Conservation (phyloP, 2,888 invertebrate species). For the Carcina quercana region DNA sequence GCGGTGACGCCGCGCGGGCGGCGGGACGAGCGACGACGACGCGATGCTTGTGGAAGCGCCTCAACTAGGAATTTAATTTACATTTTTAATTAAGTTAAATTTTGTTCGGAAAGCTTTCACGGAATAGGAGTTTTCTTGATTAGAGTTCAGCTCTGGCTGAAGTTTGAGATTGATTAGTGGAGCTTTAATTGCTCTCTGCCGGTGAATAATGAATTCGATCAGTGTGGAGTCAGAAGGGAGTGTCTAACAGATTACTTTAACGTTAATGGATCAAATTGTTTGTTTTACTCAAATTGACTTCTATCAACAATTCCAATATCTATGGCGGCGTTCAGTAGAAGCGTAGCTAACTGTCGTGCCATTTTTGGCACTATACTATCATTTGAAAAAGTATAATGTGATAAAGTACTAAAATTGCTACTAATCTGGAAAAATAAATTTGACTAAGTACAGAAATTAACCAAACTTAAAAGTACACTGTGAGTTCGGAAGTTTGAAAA, state of each 20-base stretch:
- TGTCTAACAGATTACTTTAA: constrained; percentile 51
- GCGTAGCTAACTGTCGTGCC: too few relatives aligned
- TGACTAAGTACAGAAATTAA: too few relatives aligned
- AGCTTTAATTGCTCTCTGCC: constrained; percentile 70
- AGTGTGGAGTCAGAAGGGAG: constrained; percentile 54
- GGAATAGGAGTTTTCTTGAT: constrained; percentile 74
- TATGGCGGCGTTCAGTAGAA: too few relatives aligned
- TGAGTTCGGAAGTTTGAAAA: too few relatives aligned
- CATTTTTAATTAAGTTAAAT: constrained; percentile 76
- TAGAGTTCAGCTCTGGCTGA: constrained; percentile 71
- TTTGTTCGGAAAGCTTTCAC: constrained; percentile 74
- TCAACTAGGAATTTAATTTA: constrained; percentile 75
- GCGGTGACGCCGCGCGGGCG: constrained; percentile 17
- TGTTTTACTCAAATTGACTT: background rate
- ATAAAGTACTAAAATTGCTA: too few relatives aligned
- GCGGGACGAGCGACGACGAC: constrained; percentile 28
- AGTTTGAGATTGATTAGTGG: constrained; percentile 74
- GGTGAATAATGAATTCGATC: constrained; percentile 73
- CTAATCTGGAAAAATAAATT: too few relatives aligned
- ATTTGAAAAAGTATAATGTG: too few relatives aligned
- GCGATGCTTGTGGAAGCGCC: constrained; percentile 71
- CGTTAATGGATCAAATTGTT: constrained; percentile 43
- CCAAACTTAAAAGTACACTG: too few relatives aligned
- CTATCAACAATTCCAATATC: too few relatives aligned
- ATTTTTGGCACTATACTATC: too few relatives aligned